These are phyloP conservation scores for Jacana jacana DNA, from an alignment of 2,113 vertebrate genomes.

Conservation along the genomic window DNA sequence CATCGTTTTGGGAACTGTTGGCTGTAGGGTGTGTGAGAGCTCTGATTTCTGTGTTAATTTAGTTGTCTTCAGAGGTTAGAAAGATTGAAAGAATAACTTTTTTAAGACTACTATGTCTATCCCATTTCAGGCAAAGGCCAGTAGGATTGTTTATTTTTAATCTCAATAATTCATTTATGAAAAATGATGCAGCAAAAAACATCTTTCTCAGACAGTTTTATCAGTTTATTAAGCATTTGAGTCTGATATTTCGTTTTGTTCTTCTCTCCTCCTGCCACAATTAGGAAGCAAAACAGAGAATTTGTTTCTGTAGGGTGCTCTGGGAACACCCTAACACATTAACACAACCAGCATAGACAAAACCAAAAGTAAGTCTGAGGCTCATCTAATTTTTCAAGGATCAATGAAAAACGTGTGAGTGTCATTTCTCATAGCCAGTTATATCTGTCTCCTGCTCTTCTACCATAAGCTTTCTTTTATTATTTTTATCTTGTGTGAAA, in stretches of 20 bases:
- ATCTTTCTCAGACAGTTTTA: neutral
- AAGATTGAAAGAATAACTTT: neutral
- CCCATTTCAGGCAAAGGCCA: neutral
- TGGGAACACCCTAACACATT: neutral
- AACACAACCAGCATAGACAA: neutral
- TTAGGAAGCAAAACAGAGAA: neutral
- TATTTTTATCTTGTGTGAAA: neutral
- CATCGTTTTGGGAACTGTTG: neutral
- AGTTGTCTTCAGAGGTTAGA: neutral
- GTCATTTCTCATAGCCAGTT: neutral
- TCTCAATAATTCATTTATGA: neutral
- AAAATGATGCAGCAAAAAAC: neutral
- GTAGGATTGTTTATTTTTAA: neutral
- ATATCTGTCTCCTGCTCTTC: neutral
- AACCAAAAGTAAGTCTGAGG: neutral
- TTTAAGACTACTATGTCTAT: neutral
- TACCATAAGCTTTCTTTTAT: neutral
- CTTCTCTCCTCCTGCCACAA: neutral
- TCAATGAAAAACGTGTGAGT: neutral
- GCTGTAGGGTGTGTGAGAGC: neutral
- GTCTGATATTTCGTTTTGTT: neutral
- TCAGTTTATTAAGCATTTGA: neutral
- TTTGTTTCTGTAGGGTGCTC: neutral
- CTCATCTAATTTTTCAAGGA: constrained; percentile 20
- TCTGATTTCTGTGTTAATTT: neutral